Evolutionary conservation across 2,888 invertebrate species (phyloP).

Genomic region (Trichacis sp.): DNA sequence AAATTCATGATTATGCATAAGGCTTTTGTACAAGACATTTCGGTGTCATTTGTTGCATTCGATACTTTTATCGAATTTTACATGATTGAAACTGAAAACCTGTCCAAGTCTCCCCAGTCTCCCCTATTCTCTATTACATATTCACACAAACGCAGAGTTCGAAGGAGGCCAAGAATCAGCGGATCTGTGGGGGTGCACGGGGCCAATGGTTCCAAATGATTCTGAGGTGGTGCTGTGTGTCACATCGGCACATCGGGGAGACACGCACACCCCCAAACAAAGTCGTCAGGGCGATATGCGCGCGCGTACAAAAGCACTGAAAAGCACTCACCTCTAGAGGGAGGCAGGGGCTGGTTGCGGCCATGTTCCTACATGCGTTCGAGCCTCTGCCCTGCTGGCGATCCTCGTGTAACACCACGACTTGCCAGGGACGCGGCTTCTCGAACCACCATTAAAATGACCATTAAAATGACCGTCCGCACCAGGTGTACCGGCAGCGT

Average conservation of each 20-base stretch:
- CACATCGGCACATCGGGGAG: background rate
- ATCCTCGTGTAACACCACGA: conserved; percentile 52
- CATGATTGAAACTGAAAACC: too few species aligned
- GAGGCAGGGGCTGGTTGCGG: conserved; percentile 69
- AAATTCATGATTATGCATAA: too few species aligned
- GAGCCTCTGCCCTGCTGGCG: conserved; percentile 67
- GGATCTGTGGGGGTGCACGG: too few species aligned
- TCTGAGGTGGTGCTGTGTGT: too few species aligned
- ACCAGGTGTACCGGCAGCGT: conserved; percentile 10
- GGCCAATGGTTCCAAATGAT: too few species aligned
- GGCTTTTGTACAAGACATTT: too few species aligned
- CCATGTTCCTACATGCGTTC: conserved; percentile 70
- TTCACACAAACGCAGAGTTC: too few species aligned
- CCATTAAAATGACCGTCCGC: background rate
- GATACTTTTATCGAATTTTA: too few species aligned
- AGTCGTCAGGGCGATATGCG: conserved; percentile 20
- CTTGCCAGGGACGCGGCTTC: conserved; percentile 46
- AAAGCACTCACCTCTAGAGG: conserved; percentile 67
- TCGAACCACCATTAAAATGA: conserved; percentile 22
- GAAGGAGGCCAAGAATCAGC: too few species aligned
- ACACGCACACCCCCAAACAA: conserved; percentile 16
- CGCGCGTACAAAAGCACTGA: conserved; percentile 21
- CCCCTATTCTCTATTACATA: too few species aligned
- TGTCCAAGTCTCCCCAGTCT: too few species aligned
- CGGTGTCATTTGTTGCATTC: too few species aligned